Conservation (phyloP, 2,888 invertebrate genomes). For the Brenthis hecate region DNA sequence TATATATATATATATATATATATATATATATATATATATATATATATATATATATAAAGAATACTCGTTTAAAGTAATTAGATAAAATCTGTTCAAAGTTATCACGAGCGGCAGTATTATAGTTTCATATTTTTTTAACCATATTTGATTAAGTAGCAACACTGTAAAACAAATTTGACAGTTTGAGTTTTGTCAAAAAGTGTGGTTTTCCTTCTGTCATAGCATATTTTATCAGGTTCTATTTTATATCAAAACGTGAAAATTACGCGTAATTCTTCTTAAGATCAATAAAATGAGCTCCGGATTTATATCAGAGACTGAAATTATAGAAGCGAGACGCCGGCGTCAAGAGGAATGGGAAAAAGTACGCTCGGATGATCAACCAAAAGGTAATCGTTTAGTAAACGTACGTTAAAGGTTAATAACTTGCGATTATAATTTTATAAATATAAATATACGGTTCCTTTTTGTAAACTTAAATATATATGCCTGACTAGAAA, state of each 20-base stretch:
- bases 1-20: too few species aligned
- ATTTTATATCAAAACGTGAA: background rate
- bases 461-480: background rate
- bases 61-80: too few species aligned
- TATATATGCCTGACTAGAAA: background rate
- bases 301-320: constrained; percentile 94
- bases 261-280: background rate
- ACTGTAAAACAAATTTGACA: background rate
- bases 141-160: too few species aligned
- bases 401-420: background rate
- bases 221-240: constrained; percentile 5
- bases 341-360: constrained; percentile 98
- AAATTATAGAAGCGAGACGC: constrained; percentile 90
- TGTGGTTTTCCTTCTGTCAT: constrained; percentile 1
- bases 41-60: too few species aligned
- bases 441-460: background rate
- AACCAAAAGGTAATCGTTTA: constrained; percentile 88
- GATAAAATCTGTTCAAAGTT: too few species aligned
- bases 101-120: too few species aligned
- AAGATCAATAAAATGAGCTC: constrained; percentile 87
- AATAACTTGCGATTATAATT: background rate
- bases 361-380: constrained; percentile 93
- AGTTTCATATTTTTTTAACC: too few species aligned
- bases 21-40: too few species aligned
- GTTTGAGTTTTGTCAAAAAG: background rate